Percentiles rank a stretch among this genome's conserved stretches.
phyloP scores from a whole-genome alignment of 1,140 invertebrate species.

The Trypoxylus dichotomus region DNA sequence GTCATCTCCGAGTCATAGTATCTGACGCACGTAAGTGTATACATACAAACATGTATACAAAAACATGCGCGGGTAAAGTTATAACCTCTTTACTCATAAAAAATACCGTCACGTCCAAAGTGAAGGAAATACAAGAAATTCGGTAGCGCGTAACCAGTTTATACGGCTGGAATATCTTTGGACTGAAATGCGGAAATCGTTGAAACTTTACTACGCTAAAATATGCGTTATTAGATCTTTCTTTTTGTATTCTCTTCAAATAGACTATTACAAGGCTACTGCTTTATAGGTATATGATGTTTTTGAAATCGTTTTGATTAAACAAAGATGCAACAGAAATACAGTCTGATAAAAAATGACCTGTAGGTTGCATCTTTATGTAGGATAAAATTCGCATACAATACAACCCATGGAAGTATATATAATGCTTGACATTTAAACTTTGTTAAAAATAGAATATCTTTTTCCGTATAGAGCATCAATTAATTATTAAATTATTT shows the following conservation, averaged over 20 bases:
- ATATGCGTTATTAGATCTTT: background rate
- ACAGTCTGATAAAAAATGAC: background rate
- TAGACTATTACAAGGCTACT: background rate
- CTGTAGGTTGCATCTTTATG: too few relatives aligned
- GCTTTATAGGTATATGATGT: background rate
- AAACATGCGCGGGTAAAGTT: background rate
- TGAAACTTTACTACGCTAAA: background rate
- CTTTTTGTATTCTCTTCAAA: background rate
- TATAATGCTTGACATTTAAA: too few relatives aligned
- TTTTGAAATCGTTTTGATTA: background rate
- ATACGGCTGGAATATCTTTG: background rate
- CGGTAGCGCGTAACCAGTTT: background rate
- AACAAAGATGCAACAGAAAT: background rate
- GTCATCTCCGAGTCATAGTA: background rate
- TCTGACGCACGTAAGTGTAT: background rate
- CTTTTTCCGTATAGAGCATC: too few relatives aligned
- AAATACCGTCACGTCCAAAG: background rate
- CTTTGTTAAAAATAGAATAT: too few relatives aligned
- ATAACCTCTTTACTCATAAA: background rate
- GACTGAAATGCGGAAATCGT: constrained; percentile 5
- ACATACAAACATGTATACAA: background rate
- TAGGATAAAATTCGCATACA: too few relatives aligned
- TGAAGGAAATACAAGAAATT: constrained; percentile 1
- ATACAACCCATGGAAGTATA: too few relatives aligned
- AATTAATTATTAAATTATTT: too few relatives aligned